Evolutionary conservation across 1,140 invertebrate genomes (phyloP).

Genomic region (Aplysia californica): DNA sequence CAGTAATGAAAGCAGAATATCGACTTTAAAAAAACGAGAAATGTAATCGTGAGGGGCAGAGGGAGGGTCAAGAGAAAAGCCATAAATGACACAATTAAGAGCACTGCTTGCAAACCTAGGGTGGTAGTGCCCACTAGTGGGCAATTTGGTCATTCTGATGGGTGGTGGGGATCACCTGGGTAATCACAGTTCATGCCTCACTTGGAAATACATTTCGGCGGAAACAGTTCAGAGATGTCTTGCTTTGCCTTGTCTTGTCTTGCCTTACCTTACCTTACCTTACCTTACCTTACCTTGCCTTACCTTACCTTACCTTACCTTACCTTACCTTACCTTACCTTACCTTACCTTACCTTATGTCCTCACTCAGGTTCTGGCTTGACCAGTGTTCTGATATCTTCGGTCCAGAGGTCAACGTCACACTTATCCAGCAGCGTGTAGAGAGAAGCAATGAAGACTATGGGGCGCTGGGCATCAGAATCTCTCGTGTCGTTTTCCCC

Average conservation of each 20-base stretch:
- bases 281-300: neutral
- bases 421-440: slow-evolving; percentile 74
- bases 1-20: too few species aligned
- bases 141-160: too few species aligned
- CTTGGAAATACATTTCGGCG: too few species aligned
- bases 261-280: neutral
- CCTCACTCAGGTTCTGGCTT: slow-evolving; percentile 76
- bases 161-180: too few species aligned
- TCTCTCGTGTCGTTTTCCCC: slow-evolving; percentile 83
- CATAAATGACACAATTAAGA: too few species aligned
- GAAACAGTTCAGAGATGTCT: neutral
- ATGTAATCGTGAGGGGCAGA: too few species aligned
- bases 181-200: too few species aligned
- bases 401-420: slow-evolving; percentile 72
- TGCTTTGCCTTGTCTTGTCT: neutral
- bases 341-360: neutral
- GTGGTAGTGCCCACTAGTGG: too few species aligned
- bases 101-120: too few species aligned
- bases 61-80: too few species aligned
- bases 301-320: neutral
- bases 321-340: neutral
- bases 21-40: too few species aligned
- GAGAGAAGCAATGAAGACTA: slow-evolving; percentile 83
- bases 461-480: slow-evolving; percentile 79
- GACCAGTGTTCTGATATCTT: slow-evolving; percentile 87